These are phyloP conservation scores for Pelobates fuscus DNA, from an alignment of 2,113 vertebrate genomes.

Conservation along the genomic window DNA sequence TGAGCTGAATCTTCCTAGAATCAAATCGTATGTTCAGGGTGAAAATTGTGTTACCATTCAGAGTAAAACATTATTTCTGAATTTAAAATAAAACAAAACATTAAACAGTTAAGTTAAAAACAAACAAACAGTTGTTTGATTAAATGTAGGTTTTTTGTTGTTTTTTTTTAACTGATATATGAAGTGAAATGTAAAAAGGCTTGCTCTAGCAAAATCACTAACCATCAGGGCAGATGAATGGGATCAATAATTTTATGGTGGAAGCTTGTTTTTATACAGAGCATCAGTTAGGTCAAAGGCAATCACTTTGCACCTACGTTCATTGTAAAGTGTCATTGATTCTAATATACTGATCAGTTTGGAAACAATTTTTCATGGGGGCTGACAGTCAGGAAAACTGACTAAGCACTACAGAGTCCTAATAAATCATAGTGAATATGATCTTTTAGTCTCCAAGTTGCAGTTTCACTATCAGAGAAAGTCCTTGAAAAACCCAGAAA, in stretches of 20 bases:
- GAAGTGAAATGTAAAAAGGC: background rate
- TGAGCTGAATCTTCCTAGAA: no score
- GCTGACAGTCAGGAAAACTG: background rate
- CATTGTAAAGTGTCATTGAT: background rate
- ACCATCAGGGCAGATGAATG: background rate
- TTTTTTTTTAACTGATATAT: background rate
- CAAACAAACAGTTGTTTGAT: no score
- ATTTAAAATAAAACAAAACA: no score
- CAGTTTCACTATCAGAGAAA: conserved; percentile 1
- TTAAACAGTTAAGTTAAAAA: no score
- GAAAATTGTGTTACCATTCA: no score
- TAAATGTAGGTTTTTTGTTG: no score
- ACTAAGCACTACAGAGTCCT: background rate
- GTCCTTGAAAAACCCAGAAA: background rate
- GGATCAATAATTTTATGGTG: background rate
- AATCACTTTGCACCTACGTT: background rate
- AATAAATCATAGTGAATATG: background rate
- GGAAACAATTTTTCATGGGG: background rate
- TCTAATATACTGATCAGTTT: conserved; percentile 19
- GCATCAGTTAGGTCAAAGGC: conserved; percentile 6
- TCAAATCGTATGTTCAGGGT: no score
- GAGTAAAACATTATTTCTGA: no score
- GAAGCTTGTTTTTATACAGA: background rate
- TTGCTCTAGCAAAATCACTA: background rate
- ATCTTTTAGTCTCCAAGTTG: background rate